Conservation (phyloP, 2,888 invertebrate species). For the Dryadula phaetusa region DNA sequence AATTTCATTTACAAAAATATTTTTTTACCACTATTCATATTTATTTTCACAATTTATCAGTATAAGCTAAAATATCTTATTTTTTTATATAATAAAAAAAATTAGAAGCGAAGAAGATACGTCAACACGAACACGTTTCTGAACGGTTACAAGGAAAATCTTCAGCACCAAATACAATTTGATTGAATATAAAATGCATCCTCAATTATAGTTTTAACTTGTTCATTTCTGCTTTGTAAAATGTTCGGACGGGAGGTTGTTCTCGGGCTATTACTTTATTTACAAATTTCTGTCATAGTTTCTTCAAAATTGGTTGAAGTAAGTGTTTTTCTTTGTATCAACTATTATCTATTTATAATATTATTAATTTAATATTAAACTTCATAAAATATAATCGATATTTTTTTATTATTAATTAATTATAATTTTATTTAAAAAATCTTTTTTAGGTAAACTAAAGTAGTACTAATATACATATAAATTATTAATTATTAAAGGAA, state of each 20-base stretch:
- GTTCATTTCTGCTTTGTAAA: constrained; percentile 16
- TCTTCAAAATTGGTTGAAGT: constrained; percentile 20
- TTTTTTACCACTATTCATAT: background rate
- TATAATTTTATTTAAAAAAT: background rate
- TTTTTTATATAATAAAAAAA: background rate
- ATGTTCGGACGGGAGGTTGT: constrained; percentile 11
- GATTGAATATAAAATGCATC: constrained; percentile 23
- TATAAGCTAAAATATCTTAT: background rate
- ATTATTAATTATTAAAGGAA: too few relatives aligned
- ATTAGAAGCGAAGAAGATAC: background rate
- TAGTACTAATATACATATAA: too few relatives aligned
- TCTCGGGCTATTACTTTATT: constrained; percentile 7
- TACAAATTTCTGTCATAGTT: constrained; percentile 1
- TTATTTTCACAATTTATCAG: background rate
- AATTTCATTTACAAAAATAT: background rate
- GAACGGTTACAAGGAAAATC: constrained; percentile 18
- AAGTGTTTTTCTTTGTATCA: background rate
- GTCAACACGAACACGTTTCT: background rate
- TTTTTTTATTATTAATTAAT: background rate
- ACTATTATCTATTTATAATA: background rate
- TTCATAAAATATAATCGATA: background rate
- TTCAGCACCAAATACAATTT: constrained; percentile 27
- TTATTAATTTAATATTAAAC: background rate
- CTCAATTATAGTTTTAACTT: constrained; percentile 21
- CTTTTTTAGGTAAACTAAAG: too few relatives aligned